Base-by-base conservation (phyloP, 2,888 invertebrate genomes). In the Nephrotoma flavescens region DNA sequence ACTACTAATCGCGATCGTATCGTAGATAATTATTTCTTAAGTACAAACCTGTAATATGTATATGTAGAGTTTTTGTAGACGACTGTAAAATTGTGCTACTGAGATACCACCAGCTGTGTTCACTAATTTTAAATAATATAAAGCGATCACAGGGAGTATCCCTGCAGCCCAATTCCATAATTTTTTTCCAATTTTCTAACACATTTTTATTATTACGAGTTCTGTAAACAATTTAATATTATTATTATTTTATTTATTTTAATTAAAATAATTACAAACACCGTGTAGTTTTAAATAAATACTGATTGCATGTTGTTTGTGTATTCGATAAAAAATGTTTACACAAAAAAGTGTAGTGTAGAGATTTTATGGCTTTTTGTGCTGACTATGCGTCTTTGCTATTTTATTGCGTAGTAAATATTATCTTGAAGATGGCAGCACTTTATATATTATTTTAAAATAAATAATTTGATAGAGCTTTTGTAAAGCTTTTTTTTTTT, bases 81-180 rank as follows among this genome's bases (percentile, higher is more conserved):
- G 71, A 71, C 71, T 71, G 71, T 31, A 4, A 45, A 31, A 45
- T 45, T 45, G 31, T 19, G 94, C 93, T 93, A 97, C 97, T 97
- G 97, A 97, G 97, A 97, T 97, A 97, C 97, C 97, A 97, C 97
- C 97, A 97, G 97, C 97, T 97, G 97, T 97, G 97, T 97, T 97
- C 97, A 97, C 97, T 96, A 94, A 19, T 86, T 93, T 92, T 92
- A 92, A 92, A 92, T 9, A 31, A 31, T 71, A 9, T 94, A 95
- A 94, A 96, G 97, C 94, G 96, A 97, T 96, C 97, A 96, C 97
- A 97, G 97, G 95, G 97, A 97, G 97, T 97, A 95, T 96, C 97
- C 97, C 97, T 95, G 95, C 93, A 93, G 94, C 94, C 94, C 94
- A 71, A 71, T 71, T 31, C 11, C 19, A 31, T 9, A 31, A 71